Base-by-base conservation (phyloP, 1,140 invertebrate genomes). In the Belonocnema kinseyi region DNA sequence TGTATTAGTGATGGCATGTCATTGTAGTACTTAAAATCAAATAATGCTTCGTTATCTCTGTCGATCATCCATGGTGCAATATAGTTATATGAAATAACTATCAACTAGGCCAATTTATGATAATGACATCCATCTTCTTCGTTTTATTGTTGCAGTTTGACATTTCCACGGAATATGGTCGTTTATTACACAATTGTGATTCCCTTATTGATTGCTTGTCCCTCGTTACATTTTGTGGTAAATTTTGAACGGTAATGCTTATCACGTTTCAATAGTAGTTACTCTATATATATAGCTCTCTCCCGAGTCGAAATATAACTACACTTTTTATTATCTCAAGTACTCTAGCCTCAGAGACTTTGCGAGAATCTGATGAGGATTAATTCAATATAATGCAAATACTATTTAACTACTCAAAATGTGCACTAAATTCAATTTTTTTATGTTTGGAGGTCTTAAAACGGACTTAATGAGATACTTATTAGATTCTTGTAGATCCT, bases 11-110 rank as follows among this genome's bases (percentile, higher is more conserved):
- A 17, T 40, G 14, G 14, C 33, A 14, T 46, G 61, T 66, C 40
- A 40, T 66, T 66, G 40, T 26, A 4, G 16, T 40, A 66, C 26
- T n/a, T 40, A 66, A 66, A 66, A 66, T 66, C 40, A 33, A 66
- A 66, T 33, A 66, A 66, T 66, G 16, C 61, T 66, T 66, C 61
- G 33, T 46, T 66, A 66, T 66, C 33, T 66, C 61, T 66, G 61
- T 2, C 40, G 61, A 66, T 66, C 26, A 66, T 66, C 40, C 61
- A 66, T 26, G 61, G 46, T 40, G 13, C 33, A 66, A 66, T 40
- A 66, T n/a, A 46, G 61, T 66, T 66, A 66, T 66, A 46, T 16
- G 33, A n/a, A 40, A 66, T 66, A 33, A 66, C 40, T 66, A 33
- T 40, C 21, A 66, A 8, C 61, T 16, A 40, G 16, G 40, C 26